phyloP scores from a whole-genome alignment of 1,140 invertebrate genomes.

The Platyura marginata region DNA sequence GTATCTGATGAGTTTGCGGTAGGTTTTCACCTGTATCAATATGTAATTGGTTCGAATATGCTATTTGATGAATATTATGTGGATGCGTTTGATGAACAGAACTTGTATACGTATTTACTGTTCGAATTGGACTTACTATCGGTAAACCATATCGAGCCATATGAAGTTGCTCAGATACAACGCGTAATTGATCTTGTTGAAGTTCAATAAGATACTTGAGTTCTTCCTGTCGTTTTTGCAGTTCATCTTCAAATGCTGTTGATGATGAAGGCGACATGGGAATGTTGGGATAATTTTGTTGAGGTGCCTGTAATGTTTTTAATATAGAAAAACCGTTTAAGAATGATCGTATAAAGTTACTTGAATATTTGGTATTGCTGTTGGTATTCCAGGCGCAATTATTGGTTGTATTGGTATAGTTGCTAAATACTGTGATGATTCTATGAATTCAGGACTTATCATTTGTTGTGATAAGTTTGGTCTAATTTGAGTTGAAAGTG shows the following conservation, averaged over 20 bases:
- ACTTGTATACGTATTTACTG: neutral
- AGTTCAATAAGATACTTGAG: constrained; percentile 66
- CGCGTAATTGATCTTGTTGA: constrained; percentile 67
- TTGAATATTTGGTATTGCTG: neutral
- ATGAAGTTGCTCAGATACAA: constrained; percentile 68
- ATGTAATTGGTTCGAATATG: neutral
- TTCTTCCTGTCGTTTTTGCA: constrained; percentile 68
- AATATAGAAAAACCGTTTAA: neutral
- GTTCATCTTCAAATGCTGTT: constrained; percentile 48
- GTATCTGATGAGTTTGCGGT: constrained; percentile 2
- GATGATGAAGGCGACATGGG: constrained; percentile 41
- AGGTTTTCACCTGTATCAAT: neutral
- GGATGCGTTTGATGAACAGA: neutral
- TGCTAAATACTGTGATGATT: neutral
- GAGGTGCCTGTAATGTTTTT: constrained; percentile 16
- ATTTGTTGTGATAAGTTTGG: constrained; percentile 6
- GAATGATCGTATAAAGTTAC: neutral
- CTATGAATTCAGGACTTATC: neutral
- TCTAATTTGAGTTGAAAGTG: neutral
- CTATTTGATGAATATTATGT: neutral
- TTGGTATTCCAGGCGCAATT: neutral
- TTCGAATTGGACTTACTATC: constrained; percentile 4
- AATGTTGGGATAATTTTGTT: constrained; percentile 33
- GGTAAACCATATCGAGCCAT: constrained; percentile 58
- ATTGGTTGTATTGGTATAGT: neutral